Percentiles rank a stretch among this genome's conserved stretches.
phyloP scores from a whole-genome alignment of 2,888 invertebrate genomes.

The Eueremaeus valkanovi region DNA sequence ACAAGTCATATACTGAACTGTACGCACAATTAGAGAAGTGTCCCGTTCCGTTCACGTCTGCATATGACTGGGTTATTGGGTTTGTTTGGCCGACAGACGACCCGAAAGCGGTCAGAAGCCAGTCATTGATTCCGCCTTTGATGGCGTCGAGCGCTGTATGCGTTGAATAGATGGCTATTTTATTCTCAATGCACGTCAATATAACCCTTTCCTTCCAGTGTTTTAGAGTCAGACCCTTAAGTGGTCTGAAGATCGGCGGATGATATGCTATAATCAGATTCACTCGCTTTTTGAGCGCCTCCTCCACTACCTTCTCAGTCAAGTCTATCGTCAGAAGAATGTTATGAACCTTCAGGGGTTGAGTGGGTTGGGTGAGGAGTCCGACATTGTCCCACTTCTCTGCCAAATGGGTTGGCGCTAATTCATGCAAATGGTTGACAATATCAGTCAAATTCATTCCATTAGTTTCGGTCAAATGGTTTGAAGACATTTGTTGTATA shows the following conservation, averaged over 20 bases:
- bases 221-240: slow-evolving; percentile 68
- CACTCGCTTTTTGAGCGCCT: slow-evolving; percentile 65
- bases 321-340: slow-evolving; percentile 87
- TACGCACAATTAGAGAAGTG: slow-evolving; percentile 35
- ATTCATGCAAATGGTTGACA: slow-evolving; percentile 33
- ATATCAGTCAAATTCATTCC: slow-evolving; percentile 34
- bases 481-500: neutral
- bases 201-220: slow-evolving; percentile 74
- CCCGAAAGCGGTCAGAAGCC: slow-evolving; percentile 71
- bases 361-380: slow-evolving; percentile 72
- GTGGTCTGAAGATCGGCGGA: slow-evolving; percentile 83
- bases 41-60: slow-evolving; percentile 18
- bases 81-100: slow-evolving; percentile 48
- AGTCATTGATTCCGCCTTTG: slow-evolving; percentile 82
- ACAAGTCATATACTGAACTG: too few species aligned
- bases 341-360: slow-evolving; percentile 55
- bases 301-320: slow-evolving; percentile 77
- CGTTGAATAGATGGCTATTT: slow-evolving; percentile 85
- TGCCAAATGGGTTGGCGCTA: slow-evolving; percentile 68
- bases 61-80: slow-evolving; percentile 43
- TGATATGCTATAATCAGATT: slow-evolving; percentile 88
- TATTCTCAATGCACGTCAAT: slow-evolving; percentile 71
- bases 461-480: neutral
- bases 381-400: slow-evolving; percentile 95
- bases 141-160: slow-evolving; percentile 87